Evolutionary conservation across 2,113 vertebrate species (phyloP).

Genomic region (Eurystomus gularis): DNA sequence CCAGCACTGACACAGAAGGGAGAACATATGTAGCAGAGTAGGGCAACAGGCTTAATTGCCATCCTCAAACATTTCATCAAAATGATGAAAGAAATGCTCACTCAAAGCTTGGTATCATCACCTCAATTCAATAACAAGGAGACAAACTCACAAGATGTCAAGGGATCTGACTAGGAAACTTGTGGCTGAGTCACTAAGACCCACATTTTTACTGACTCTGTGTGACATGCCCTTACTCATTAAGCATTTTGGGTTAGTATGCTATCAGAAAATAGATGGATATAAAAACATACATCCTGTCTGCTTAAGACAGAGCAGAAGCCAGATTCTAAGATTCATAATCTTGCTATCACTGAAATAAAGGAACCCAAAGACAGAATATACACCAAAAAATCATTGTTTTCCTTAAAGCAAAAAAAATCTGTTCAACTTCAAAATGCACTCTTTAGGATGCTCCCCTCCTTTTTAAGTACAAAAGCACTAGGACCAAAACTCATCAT

Average conservation of each 20-base stretch:
- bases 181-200: not conserved
- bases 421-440: not conserved
- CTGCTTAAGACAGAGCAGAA: not conserved
- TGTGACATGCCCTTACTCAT: not conserved
- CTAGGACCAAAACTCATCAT: not conserved
- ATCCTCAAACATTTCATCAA: not conserved
- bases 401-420: not conserved
- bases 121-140: not conserved
- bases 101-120: not conserved
- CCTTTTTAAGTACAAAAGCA: constrained; percentile 25
- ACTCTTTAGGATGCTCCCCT: not conserved
- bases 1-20: not conserved
- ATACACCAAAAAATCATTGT: not conserved
- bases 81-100: not conserved
- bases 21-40: not conserved
- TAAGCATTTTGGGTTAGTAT: not conserved
- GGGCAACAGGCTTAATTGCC: not conserved
- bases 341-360: not conserved
- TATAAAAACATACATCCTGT: not conserved
- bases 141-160: not conserved
- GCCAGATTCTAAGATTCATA: not conserved
- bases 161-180: not conserved
- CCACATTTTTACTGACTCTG: not conserved
- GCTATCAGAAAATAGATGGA: not conserved
- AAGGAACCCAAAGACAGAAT: not conserved